Base-by-base conservation (phyloP, 2,888 invertebrate species). In the Apodemia duryi region DNA sequence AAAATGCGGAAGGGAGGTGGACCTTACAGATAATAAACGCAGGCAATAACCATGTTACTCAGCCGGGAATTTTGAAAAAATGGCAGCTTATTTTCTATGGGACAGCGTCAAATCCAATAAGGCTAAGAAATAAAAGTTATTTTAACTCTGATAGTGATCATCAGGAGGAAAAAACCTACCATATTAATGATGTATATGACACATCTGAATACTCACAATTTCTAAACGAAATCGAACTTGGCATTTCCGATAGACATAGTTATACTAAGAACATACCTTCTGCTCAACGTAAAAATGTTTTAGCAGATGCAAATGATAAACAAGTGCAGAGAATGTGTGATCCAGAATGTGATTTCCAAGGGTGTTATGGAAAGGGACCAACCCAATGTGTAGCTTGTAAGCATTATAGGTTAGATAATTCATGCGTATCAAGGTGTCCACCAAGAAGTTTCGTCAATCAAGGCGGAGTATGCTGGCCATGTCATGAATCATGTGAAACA, bases 71-170 rank as follows among this genome's bases (percentile, higher is more conserved):
- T 69, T 91, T 99, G 74, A 96, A 97, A 79, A 97, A 97, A 84
- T 99, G 99, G 99, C 97, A 98, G 83, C 93, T 99, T 74, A 97
- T 99, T 77, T 96, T 99, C 87, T 98, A 98, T 83, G 99, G 99
- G 49, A 98, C 98, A 4, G 95, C 96, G 61, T 94, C 94, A 35
- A 96, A 97, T 81, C 98, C 98, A 0, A 95, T 97, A 73, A 93
- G 96, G 65, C 87, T 97, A 64, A 94, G 95, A 75, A 91, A 93
- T 71, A 93, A 92, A 73, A 81, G 92, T 79, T 86, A 85, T 92
- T 88, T 83, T 80, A 77, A 82, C 86, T 88, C 92, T 76, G 92
- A 77, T 81, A 92, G 74, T 84, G 84, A 79, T 70, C 84, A 85
- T 70, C 83, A 84, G 66, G 81, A 83, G 66, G 85, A 86, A 73